phyloP scores from a whole-genome alignment of 2,888 invertebrate species.

The Leptodirus hochenwartii region DNA sequence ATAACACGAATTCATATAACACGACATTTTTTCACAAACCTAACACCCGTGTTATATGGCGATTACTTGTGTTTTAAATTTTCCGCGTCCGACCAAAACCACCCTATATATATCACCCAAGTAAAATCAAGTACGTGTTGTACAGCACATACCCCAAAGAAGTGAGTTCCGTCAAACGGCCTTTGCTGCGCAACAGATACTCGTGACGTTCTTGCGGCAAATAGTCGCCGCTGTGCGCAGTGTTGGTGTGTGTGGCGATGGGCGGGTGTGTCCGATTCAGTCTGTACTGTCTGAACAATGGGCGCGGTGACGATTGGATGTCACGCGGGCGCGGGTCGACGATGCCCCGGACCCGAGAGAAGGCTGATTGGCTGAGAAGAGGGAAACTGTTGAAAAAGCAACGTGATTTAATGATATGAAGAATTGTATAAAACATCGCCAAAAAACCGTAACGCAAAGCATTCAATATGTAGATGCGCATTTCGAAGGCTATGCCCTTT shows the following conservation, averaged over 20 bases:
- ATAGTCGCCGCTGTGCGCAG: not conserved
- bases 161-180: constrained; percentile 13
- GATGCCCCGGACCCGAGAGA: constrained; percentile 2
- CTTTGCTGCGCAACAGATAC: constrained; percentile 28
- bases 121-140: not conserved
- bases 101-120: not conserved
- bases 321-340: no score
- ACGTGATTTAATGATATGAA: no score
- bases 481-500: no score
- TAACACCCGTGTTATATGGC: no score
- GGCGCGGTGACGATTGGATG: not conserved
- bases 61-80: constrained; percentile 19
- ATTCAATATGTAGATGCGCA: no score
- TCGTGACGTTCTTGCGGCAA: constrained; percentile 16
- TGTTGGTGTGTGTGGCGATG: constrained; percentile 4
- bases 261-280: not conserved
- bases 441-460: no score
- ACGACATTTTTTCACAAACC: no score
- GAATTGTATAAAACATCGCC: no score
- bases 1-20: no score
- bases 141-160: constrained; percentile 4
- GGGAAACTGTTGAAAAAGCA: constrained; percentile 1
- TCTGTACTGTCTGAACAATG: not conserved
- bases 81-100: constrained; percentile 14
- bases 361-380: not conserved